A percentile compares a stretch with the other conserved stretches of the same genome.
These are phyloP conservation scores for Oscarella lobularis DNA, from an alignment of 37 sponge, comb jelly and placozoan genomes.

Conservation along the genomic window DNA sequence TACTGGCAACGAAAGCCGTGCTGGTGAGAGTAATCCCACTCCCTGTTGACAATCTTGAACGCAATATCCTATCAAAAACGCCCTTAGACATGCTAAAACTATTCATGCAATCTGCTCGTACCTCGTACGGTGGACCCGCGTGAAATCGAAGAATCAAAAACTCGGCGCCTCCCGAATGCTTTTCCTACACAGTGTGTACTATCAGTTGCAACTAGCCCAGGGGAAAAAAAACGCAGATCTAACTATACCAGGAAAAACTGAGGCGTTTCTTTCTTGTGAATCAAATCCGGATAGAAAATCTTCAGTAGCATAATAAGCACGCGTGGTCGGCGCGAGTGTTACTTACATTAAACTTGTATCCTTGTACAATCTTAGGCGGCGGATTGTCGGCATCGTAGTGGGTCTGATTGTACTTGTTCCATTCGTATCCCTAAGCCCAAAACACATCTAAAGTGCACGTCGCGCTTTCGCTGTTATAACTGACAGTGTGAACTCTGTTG, in stretches of 20 bases:
- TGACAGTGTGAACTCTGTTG: slow-evolving; percentile 96
- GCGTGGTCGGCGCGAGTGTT: background rate
- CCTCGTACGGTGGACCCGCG: slow-evolving; percentile 99
- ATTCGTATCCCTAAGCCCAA: slow-evolving; percentile 78
- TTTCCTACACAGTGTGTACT: too few relatives aligned
- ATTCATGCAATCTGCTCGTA: too few relatives aligned
- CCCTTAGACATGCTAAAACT: too few relatives aligned
- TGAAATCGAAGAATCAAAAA: slow-evolving; percentile 87
- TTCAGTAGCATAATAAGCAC: slow-evolving; percentile 4
- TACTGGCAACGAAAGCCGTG: slow-evolving; percentile 92
- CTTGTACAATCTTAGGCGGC: slow-evolving; percentile 98
- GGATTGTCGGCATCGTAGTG: slow-evolving; percentile 98
- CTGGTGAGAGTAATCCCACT: slow-evolving; percentile 95
- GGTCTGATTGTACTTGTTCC: slow-evolving; percentile 99
- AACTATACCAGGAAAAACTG: slow-evolving; percentile 57
- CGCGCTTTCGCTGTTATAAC: slow-evolving; percentile 4
- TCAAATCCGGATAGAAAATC: slow-evolving; percentile 95
- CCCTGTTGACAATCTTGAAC: slow-evolving; percentile 89
- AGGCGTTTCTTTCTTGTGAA: slow-evolving; percentile 82
- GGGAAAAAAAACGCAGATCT: background rate
- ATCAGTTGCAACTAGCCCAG: background rate
- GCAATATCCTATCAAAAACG: slow-evolving; percentile 94
- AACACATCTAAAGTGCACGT: background rate
- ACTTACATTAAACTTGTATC: slow-evolving; percentile 98
- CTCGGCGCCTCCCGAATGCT: slow-evolving; percentile 19